These are phyloP conservation scores for Onychostruthus taczanowskii DNA, from an alignment of 2,113 vertebrate genomes.

Conservation along the genomic window DNA sequence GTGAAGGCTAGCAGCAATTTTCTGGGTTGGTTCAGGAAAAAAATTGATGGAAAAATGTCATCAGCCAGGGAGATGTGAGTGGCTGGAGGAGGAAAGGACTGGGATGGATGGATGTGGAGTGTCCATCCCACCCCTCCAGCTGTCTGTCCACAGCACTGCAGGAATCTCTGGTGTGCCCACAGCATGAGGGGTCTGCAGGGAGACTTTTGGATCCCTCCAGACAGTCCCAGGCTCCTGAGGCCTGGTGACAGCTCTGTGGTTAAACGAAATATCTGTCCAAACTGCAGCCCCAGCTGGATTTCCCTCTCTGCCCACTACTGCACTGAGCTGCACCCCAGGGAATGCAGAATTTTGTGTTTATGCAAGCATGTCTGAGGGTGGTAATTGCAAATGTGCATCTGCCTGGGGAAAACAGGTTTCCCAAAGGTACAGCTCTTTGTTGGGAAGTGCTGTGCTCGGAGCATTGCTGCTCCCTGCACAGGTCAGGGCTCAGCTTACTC, in stretches of 20 bases:
- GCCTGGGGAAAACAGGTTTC: background rate
- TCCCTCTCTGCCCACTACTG: background rate
- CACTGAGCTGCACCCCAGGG: background rate
- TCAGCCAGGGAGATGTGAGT: too few species aligned
- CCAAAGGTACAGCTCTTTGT: background rate
- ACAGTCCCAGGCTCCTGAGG: background rate
- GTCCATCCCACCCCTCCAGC: background rate
- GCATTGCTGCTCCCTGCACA: background rate
- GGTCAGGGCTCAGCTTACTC: background rate
- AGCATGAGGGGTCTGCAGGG: fast-evolving
- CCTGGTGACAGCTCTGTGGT: background rate
- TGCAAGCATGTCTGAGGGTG: background rate
- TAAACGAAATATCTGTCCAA: background rate
- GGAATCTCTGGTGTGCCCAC: background rate
- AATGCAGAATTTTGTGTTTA: background rate
- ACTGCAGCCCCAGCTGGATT: background rate
- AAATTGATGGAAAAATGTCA: fast-evolving
- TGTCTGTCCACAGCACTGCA: background rate
- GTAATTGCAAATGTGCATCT: background rate
- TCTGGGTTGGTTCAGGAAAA: background rate
- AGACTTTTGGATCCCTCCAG: background rate
- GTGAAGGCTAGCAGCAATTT: background rate
- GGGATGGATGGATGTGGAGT: background rate
- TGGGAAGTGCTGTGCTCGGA: background rate
- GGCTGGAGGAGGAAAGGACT: background rate